Conservation (phyloP, 2,797 vertebrate species). For the Ptychobarbus kaznakovi region DNA sequence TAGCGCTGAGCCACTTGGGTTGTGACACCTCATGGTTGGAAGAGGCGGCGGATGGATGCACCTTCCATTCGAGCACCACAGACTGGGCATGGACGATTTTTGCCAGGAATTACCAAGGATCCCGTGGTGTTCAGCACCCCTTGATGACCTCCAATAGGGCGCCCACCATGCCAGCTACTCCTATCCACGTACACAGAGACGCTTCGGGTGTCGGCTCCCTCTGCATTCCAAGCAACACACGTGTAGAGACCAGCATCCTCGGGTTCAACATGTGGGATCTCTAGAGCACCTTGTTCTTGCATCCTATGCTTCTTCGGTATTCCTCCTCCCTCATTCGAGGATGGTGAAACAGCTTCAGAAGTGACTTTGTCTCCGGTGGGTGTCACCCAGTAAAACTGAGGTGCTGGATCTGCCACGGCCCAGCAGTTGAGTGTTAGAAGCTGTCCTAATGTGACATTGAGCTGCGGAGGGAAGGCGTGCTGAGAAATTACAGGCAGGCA, state of each 20-base stretch:
- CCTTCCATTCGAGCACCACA: constrained; percentile 83
- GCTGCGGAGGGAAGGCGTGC: constrained; percentile 69
- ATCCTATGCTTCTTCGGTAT: constrained; percentile 72
- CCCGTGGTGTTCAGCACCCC: constrained; percentile 64
- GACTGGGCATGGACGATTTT: constrained; percentile 83
- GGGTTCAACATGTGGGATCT: constrained; percentile 75
- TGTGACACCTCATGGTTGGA: constrained; percentile 65
- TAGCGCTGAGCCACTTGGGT: constrained; percentile 79
- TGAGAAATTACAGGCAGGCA: constrained; percentile 80
- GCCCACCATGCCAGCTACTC: constrained; percentile 32
- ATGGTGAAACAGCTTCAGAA: constrained; percentile 67
- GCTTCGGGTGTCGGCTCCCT: constrained; percentile 80
- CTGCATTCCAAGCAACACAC: constrained; percentile 81
- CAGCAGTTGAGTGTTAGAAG: constrained; percentile 80
- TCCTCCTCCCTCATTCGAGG: constrained; percentile 66
- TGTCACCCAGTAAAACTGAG: constrained; percentile 85
- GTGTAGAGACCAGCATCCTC: constrained; percentile 82
- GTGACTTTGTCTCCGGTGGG: constrained; percentile 84
- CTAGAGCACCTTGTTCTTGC: constrained; percentile 76
- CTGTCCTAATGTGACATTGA: constrained; percentile 76
- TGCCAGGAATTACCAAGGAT: constrained; percentile 76
- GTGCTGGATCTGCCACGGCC: constrained; percentile 80
- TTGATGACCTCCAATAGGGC: constrained; percentile 43
- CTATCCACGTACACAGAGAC: constrained; percentile 73
- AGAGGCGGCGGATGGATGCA: constrained; percentile 65